Evolutionary conservation across 2,113 vertebrate genomes (phyloP).

Genomic region (Chaetorhynchus papuensis): DNA sequence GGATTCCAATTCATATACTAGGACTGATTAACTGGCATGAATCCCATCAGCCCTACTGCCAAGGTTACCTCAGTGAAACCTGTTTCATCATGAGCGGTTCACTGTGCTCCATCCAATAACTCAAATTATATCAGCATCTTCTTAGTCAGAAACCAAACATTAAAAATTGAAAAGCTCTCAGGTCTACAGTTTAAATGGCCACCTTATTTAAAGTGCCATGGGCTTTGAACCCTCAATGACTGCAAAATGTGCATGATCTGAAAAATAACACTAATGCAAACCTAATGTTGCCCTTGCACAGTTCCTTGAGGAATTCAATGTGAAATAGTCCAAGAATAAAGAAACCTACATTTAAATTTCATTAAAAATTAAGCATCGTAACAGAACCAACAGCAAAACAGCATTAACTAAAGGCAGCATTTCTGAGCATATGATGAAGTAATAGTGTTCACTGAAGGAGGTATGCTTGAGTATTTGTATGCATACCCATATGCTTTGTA

Average conservation of each 20-base stretch:
- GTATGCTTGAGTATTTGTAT: not conserved
- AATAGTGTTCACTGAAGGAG: conserved; percentile 51
- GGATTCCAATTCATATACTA: conserved; percentile 37
- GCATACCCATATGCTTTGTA: not conserved
- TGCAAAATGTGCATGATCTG: not conserved
- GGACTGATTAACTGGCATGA: conserved; percentile 54
- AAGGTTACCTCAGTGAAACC: conserved; percentile 32
- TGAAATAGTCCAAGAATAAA: conserved; percentile 30
- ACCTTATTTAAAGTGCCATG: not conserved
- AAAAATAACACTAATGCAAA: conserved; percentile 30
- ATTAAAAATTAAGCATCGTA: conserved; percentile 56
- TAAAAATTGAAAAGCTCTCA: conserved; percentile 44
- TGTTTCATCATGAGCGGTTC: not conserved
- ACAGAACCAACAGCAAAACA: conserved; percentile 45
- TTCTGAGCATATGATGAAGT: not conserved
- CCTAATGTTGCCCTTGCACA: not conserved
- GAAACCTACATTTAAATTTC: conserved; percentile 30
- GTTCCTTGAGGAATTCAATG: conserved; percentile 37
- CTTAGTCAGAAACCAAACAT: conserved; percentile 25
- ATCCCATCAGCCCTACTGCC: not conserved
- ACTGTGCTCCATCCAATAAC: not conserved
- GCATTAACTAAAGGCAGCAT: conserved; percentile 40
- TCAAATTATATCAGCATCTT: not conserved
- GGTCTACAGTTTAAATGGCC: conserved; percentile 1
- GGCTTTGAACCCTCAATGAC: not conserved